Conservation (phyloP, 2,113 vertebrate genomes). For the Odocoileus virginianus region DNA sequence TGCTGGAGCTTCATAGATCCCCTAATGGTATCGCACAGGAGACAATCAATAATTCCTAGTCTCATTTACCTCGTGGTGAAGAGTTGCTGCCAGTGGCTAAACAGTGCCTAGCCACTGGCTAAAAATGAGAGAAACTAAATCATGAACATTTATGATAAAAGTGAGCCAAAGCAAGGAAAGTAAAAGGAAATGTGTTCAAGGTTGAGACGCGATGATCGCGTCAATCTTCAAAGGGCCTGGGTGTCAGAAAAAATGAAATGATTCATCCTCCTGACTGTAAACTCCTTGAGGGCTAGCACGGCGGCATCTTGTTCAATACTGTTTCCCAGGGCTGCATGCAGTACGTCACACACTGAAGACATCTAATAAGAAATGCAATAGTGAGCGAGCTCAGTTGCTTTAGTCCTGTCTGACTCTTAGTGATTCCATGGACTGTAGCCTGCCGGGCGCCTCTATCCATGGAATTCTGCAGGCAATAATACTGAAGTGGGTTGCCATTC, state of each 20-base stretch:
- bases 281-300: background rate
- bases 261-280: background rate
- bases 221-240: background rate
- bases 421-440: background rate
- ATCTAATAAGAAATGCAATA: background rate
- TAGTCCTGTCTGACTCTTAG: rapidly evolving
- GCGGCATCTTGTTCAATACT: background rate
- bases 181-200: background rate
- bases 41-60: background rate
- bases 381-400: background rate
- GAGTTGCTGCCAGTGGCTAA: background rate
- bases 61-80: background rate
- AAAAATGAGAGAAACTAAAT: slow-evolving; percentile 7
- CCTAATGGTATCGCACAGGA: background rate
- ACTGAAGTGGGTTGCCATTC: background rate
- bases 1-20: background rate
- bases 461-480: background rate
- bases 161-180: background rate
- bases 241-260: background rate
- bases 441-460: background rate
- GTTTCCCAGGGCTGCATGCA: background rate
- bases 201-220: background rate
- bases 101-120: background rate
- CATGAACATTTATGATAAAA: background rate
- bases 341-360: background rate